Percentiles rank a stretch among this genome's conserved stretches.
phyloP scores from a whole-genome alignment of 2,888 invertebrate genomes.

The Labia minor region DNA sequence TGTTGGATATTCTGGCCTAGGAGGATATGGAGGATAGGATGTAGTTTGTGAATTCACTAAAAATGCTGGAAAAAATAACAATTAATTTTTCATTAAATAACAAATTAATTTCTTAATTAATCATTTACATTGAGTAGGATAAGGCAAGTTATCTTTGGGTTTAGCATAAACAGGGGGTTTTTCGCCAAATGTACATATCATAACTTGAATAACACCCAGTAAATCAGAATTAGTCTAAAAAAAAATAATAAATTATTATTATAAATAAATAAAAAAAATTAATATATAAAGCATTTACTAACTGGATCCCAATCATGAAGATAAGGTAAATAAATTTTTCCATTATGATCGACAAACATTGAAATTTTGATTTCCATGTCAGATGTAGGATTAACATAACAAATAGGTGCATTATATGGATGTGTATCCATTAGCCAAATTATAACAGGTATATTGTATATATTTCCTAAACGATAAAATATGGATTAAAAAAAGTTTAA shows the following conservation, averaged over 20 bases:
- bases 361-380: slow-evolving; percentile 95
- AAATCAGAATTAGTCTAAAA: slow-evolving; percentile 69
- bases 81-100: slow-evolving; percentile 17
- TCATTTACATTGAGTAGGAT: slow-evolving; percentile 43
- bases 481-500: slow-evolving; percentile 18
- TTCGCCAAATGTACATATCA: slow-evolving; percentile 88
- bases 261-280: neutral
- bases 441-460: slow-evolving; percentile 92
- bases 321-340: slow-evolving; percentile 92
- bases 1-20: slow-evolving; percentile 39
- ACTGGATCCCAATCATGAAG: slow-evolving; percentile 85
- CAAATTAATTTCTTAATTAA: no score
- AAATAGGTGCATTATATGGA: slow-evolving; percentile 91
- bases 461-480: slow-evolving; percentile 44
- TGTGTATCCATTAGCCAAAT: slow-evolving; percentile 96
- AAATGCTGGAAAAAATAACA: slow-evolving; percentile 34
- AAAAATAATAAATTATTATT: slow-evolving; percentile 20
- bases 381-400: slow-evolving; percentile 84
- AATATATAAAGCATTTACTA: slow-evolving; percentile 33
- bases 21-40: slow-evolving; percentile 40
- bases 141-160: slow-evolving; percentile 46
- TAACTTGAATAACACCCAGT: slow-evolving; percentile 76
- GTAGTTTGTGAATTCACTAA: slow-evolving; percentile 30
- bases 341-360: slow-evolving; percentile 86
- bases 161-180: slow-evolving; percentile 86